phyloP scores from a whole-genome alignment of 2,888 invertebrate genomes.

The Spialia ferax region DNA sequence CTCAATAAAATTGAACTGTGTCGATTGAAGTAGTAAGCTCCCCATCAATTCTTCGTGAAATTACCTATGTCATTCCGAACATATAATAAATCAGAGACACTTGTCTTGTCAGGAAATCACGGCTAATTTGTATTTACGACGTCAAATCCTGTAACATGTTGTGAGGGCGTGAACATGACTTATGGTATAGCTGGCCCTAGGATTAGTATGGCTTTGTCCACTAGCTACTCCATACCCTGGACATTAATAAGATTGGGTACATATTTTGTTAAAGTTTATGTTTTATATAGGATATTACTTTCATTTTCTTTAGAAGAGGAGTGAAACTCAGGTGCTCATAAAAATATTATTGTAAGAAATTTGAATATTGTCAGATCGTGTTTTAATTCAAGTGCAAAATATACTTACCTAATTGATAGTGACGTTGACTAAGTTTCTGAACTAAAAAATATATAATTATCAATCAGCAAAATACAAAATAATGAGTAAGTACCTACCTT shows the following conservation, averaged over 20 bases:
- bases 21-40: neutral
- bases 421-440: no score
- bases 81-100: conserved; percentile 6
- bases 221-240: neutral
- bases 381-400: no score
- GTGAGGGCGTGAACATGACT: conserved; percentile 54
- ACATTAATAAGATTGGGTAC: conserved; percentile 15
- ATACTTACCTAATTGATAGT: no score
- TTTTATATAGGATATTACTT: no score
- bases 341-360: no score
- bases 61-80: neutral
- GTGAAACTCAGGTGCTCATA: no score
- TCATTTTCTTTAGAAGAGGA: no score
- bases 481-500: no score
- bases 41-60: neutral
- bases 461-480: no score
- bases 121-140: conserved; percentile 3
- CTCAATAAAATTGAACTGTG: no score
- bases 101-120: neutral
- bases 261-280: neutral
- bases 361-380: no score
- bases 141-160: conserved; percentile 22
- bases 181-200: conserved; percentile 52
- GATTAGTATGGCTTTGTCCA: conserved; percentile 52
- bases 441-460: no score